Conservation (phyloP, 2,113 vertebrate genomes). For the Bothrops jararaca region DNA sequence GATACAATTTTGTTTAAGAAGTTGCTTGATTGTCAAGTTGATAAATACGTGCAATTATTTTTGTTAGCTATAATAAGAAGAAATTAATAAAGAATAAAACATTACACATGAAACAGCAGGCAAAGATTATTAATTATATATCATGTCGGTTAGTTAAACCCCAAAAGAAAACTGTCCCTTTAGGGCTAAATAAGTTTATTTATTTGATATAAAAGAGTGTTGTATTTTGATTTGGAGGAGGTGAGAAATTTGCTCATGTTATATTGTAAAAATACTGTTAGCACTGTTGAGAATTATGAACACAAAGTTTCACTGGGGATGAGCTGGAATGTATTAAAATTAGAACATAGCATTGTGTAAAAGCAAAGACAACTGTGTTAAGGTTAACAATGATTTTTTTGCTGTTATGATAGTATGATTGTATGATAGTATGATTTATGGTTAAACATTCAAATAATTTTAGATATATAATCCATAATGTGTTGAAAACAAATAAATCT, state of each 20-base stretch:
- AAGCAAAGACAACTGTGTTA: slow-evolving; percentile 38
- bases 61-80: neutral
- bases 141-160: neutral
- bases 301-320: slow-evolving; percentile 29
- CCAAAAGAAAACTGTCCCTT: slow-evolving; percentile 22
- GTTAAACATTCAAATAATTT: slow-evolving; percentile 46
- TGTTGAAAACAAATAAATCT: rapidly evolving
- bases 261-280: neutral
- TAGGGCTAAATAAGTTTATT: neutral
- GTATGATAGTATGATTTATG: slow-evolving; percentile 40
- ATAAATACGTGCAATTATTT: neutral
- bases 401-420: slow-evolving; percentile 45
- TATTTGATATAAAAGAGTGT: neutral
- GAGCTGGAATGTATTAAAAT: slow-evolving; percentile 41
- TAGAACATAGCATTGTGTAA: slow-evolving; percentile 22
- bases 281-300: neutral
- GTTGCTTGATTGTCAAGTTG: neutral
- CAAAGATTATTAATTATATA: slow-evolving; percentile 5
- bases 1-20: neutral
- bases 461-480: rapidly evolving
- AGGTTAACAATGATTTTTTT: slow-evolving; percentile 26
- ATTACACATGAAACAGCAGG: slow-evolving; percentile 2
- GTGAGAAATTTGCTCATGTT: neutral
- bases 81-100: slow-evolving; percentile 26
- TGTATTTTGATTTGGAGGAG: neutral